Evolutionary conservation across 2,797 vertebrate species (phyloP), one percentile per base, ranked within the genome.

Genomic region (Sebastes taczanowskii): DNA sequence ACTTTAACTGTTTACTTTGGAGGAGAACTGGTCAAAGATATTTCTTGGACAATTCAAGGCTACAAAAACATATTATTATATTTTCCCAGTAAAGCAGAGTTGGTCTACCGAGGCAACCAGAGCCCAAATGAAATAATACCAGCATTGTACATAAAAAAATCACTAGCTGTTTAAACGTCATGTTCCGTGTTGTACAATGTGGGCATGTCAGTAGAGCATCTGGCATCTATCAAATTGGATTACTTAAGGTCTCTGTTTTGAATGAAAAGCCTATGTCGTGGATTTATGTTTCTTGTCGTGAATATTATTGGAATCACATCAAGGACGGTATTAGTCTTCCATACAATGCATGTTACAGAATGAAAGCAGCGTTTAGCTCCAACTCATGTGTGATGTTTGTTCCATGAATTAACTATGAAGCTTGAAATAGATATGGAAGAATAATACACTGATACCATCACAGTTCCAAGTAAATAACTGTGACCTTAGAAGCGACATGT

Each of bases 391-490:
- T 72, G 27, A 16, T 65, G 25, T 64, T 30, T 63, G 22, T 67
- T 73, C 20, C 42, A 63, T 84, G 42, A 80, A 82, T 76, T 67
- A 74, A 77, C 60, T 9, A 58, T 20, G 8, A 76, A 52, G 67
- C 71, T 71, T 74, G 55, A 80, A 74, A 84, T 74, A 70, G 62
- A 78, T 69, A 27, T 63, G 13, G 74, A 71, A 77, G 63, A 62
- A 55, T 25, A 60, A 56, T 4, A 27, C 29, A 52, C 22, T 13
- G 63, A 77, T 52, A 56, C 38, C 59, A 74, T 68, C 30, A 9
- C 34, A 68, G 34, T 30, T 66, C 27, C 22, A 68, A 67, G 55
- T 86, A 89, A 91, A 90, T 71, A 83, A 52, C 56, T 65, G 30
- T 65, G 74, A 92, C 82, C 81, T 68, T 6, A 35, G 32, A 56